Percentiles rank a stretch among this genome's conserved stretches.
Conservation (phyloP, 2,113 vertebrate genomes). For the Cyanoderma ruficeps region DNA sequence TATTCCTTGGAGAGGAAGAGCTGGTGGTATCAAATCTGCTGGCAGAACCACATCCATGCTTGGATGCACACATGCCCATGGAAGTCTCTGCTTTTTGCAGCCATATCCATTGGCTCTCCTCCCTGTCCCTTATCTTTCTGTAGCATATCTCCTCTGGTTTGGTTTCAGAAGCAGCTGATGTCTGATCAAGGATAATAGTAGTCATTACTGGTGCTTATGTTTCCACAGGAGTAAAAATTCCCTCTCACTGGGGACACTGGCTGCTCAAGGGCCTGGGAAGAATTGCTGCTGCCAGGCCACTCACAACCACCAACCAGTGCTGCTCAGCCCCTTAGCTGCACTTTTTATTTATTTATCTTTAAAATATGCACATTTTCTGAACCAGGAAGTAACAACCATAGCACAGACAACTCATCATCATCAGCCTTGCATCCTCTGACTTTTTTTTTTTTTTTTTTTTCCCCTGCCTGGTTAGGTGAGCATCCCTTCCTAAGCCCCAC, state of each 20-base stretch:
- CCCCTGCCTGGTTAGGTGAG: neutral
- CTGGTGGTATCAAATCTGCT: neutral
- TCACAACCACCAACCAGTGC: neutral
- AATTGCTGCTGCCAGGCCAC: neutral
- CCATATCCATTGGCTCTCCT: neutral
- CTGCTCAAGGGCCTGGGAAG: neutral
- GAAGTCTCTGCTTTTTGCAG: neutral
- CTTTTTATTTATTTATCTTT: neutral
- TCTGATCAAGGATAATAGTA: neutral
- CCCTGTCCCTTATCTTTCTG: neutral
- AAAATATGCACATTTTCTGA: neutral
- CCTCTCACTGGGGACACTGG: neutral
- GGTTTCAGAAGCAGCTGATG: neutral
- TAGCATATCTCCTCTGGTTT: neutral
- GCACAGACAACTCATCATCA: neutral
- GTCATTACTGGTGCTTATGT: neutral
- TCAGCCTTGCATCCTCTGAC: neutral
- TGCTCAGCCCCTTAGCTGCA: neutral
- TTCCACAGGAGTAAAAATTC: neutral
- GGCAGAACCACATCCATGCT: neutral
- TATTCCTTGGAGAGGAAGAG: neutral
- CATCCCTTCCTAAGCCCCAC: neutral
- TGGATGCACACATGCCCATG: accelerated
- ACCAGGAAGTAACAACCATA: neutral
- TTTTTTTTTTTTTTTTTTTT: neutral